Base-by-base conservation (phyloP, 2,888 invertebrate species). In the Pristionchus mayeri region DNA sequence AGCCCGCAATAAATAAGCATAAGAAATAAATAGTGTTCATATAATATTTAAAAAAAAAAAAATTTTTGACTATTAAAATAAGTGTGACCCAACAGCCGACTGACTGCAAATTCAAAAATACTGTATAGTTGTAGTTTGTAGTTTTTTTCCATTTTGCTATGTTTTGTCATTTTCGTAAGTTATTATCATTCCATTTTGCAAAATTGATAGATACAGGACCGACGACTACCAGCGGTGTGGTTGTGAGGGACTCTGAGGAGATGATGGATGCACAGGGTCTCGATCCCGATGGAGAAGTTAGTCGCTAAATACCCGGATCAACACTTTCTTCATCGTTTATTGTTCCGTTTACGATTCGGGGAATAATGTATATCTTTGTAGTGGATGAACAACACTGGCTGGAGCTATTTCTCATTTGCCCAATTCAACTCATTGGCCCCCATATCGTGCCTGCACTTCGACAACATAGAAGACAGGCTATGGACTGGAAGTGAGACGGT, bases 401-500 rank as follows among this genome's bases (percentile, higher is more conserved):
- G 37, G 40, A 57, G n/a, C n/a, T 80, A 80, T 27, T 37, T 21
- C 18, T 34, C 57, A n/a, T 40, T 24, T 21, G 80, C 80, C 18
- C 40, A 57, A 57, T 34, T 54, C 34, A 57, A 34, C 27, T 57
- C 80, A 18, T 24, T 57, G 80, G 34, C 54, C 21, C 57, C 54
- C 2, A 57, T 80, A 21, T 18, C 57, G 0, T 37, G 2, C 27
- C 57, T 37, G 4, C 54, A 80, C 30, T 80, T 80, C 44, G 80
- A 80, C 24, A 57, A 37, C 27, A 3, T 57, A 21, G 80, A 80
- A 30, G 80, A 80, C 13, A 18, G 54, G 30, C 16, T 80, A 3
- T 80, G 80, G 80, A 80, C 80, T 54, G 80, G 80, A 16, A 57
- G 21, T 57, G 80, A 80, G 3, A 37, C 24, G 54, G 80, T 80